Conservation (phyloP, 2,888 invertebrate genomes). For the Atethmia centrago region DNA sequence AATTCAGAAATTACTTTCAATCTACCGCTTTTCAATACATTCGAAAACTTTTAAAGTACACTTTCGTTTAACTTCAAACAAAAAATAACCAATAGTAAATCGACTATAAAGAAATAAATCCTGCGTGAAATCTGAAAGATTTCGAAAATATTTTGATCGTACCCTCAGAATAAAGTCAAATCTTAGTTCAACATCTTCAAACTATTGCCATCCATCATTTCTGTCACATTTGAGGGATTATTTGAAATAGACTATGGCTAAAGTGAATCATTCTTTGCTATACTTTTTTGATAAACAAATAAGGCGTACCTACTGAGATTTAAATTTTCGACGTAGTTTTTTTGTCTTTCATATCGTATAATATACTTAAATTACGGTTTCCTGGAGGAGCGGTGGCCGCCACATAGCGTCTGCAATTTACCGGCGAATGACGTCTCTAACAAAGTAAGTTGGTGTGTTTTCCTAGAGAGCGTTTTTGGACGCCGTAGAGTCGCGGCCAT, state of each 20-base stretch:
- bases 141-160: constrained; percentile 45
- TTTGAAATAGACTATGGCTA: constrained; percentile 39
- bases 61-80: constrained; percentile 24
- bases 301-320: not conserved
- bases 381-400: too few relatives aligned
- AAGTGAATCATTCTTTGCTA: constrained; percentile 13
- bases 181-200: constrained; percentile 29
- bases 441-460: too few relatives aligned
- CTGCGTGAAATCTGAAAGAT: constrained; percentile 35
- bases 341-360: not conserved
- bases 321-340: too few relatives aligned
- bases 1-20: not conserved
- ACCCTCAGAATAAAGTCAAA: constrained; percentile 33
- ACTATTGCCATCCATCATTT: constrained; percentile 52
- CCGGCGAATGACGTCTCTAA: too few relatives aligned
- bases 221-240: constrained; percentile 50
- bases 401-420: too few relatives aligned
- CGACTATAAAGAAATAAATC: constrained; percentile 35
- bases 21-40: constrained; percentile 8
- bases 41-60: constrained; percentile 19
- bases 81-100: constrained; percentile 43
- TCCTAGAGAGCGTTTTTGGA: too few relatives aligned
- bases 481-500: too few relatives aligned
- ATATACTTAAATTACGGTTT: not conserved
- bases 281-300: constrained; percentile 3